Conservation (phyloP, 1,140 invertebrate genomes). For the Drosophila parabipectinata region DNA sequence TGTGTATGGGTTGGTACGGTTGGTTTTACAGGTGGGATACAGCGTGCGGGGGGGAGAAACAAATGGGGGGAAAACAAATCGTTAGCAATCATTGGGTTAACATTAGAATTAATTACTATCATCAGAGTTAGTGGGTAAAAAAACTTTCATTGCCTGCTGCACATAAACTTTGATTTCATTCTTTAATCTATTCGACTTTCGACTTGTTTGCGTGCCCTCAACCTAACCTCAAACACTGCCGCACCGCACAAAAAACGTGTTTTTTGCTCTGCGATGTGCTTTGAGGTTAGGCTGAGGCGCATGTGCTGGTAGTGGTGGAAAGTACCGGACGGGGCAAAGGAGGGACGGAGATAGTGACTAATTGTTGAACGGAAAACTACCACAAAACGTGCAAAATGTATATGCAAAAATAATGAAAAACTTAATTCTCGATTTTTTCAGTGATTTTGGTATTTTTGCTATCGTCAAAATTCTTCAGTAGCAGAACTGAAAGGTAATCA, state of each 20-base stretch:
- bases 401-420: not conserved
- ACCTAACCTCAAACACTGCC: conserved; percentile 62
- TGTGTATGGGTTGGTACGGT: conserved; percentile 19
- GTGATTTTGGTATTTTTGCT: conserved; percentile 83
- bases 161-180: not conserved
- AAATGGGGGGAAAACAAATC: conserved; percentile 71
- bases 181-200: conserved; percentile 35
- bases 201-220: conserved; percentile 53
- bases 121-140: conserved; percentile 32
- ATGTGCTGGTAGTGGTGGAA: conserved; percentile 24
- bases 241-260: conserved; percentile 45
- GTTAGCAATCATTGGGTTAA: conserved; percentile 62
- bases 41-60: conserved; percentile 68
- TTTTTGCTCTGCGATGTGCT: conserved; percentile 11
- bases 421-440: conserved; percentile 68
- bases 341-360: conserved; percentile 36
- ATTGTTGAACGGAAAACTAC: conserved; percentile 50
- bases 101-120: conserved; percentile 24
- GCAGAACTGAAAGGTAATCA: conserved; percentile 83
- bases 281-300: conserved; percentile 48
- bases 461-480: conserved; percentile 83
- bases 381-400: conserved; percentile 54
- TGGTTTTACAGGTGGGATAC: conserved; percentile 25
- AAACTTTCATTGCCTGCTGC: conserved; percentile 24
- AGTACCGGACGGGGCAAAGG: conserved; percentile 1